Evolutionary conservation across 2,888 invertebrate genomes (phyloP).

Genomic region (Hirtodrosophila duncani): DNA sequence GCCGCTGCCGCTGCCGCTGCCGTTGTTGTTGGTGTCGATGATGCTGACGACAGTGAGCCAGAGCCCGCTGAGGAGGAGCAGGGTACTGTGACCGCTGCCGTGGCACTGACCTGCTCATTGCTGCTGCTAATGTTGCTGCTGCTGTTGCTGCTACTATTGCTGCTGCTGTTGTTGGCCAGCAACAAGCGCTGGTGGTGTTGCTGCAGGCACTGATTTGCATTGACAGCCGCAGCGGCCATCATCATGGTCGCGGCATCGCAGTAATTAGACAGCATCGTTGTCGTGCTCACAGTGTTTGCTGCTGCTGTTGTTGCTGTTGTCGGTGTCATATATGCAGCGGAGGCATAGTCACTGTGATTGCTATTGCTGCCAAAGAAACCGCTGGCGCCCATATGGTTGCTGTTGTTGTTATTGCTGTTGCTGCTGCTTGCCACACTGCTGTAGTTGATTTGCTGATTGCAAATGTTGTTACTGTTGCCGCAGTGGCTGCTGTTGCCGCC

Average conservation of each 20-base stretch:
- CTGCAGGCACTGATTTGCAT: slow-evolving; percentile 77
- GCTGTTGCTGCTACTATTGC: slow-evolving; percentile 32
- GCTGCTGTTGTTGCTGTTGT: slow-evolving; percentile 35
- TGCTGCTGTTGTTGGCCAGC: slow-evolving; percentile 53
- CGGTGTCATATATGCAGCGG: slow-evolving; percentile 51
- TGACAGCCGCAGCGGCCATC: slow-evolving; percentile 77
- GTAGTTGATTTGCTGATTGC: slow-evolving; percentile 67
- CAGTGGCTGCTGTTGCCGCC: slow-evolving; percentile 34
- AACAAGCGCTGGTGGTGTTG: slow-evolving; percentile 75
- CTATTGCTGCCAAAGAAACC: slow-evolving; percentile 17
- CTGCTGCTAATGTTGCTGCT: slow-evolving; percentile 34
- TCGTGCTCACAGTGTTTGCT: slow-evolving; percentile 59
- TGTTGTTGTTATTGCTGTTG: slow-evolving; percentile 26
- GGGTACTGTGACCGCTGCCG: slow-evolving; percentile 42
- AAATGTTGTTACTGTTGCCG: slow-evolving; percentile 50
- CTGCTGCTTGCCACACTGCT: slow-evolving; percentile 46
- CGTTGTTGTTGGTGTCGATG: slow-evolving; percentile 60
- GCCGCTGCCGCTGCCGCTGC: slow-evolving; percentile 29
- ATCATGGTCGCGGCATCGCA: slow-evolving; percentile 78
- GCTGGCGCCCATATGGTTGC: slow-evolving; percentile 7
- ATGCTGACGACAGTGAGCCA: slow-evolving; percentile 63
- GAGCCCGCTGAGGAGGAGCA: slow-evolving; percentile 54
- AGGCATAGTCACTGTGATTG: slow-evolving; percentile 51
- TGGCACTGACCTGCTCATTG: slow-evolving; percentile 27
- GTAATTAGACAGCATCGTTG: slow-evolving; percentile 77